phyloP scores from a whole-genome alignment of 2,113 vertebrate species.

The Bungarus multicinctus region DNA sequence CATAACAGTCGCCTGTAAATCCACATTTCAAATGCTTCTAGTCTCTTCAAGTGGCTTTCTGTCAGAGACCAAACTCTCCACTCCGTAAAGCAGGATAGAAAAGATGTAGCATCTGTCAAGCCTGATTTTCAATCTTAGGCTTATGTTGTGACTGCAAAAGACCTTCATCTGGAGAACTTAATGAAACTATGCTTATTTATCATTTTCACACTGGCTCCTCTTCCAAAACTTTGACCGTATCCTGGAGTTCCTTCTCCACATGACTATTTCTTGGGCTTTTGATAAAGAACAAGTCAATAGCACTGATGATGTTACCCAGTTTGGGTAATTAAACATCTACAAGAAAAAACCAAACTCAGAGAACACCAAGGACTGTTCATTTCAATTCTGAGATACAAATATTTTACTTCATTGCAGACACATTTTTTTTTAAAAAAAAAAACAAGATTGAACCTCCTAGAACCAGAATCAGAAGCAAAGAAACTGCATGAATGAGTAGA shows the following conservation, averaged over 20 bases:
- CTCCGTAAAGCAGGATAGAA: no score
- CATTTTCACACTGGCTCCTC: neutral
- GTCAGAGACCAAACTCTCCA: no score
- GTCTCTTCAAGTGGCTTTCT: no score
- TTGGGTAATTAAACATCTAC: neutral
- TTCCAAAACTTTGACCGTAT: neutral
- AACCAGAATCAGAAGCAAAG: neutral
- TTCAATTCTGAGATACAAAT: neutral
- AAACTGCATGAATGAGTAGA: neutral
- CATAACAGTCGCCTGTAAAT: no score
- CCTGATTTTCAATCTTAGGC: no score
- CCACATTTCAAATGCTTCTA: no score
- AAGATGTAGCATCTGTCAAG: no score
- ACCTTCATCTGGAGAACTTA: slow-evolving; percentile 34
- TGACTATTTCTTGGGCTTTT: neutral
- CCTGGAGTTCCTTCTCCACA: neutral
- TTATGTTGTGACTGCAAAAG: no score
- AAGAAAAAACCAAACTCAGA: neutral
- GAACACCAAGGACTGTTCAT: neutral
- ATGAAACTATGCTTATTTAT: neutral
- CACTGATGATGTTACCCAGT: neutral
- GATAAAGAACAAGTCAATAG: neutral
- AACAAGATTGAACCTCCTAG: neutral
- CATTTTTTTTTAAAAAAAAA: neutral
- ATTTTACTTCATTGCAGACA: neutral